A percentile compares a stretch with the other conserved stretches of the same genome.
These are phyloP conservation scores for Danaus melanippus DNA, from an alignment of 1,140 invertebrate genomes.

Conservation along the genomic window DNA sequence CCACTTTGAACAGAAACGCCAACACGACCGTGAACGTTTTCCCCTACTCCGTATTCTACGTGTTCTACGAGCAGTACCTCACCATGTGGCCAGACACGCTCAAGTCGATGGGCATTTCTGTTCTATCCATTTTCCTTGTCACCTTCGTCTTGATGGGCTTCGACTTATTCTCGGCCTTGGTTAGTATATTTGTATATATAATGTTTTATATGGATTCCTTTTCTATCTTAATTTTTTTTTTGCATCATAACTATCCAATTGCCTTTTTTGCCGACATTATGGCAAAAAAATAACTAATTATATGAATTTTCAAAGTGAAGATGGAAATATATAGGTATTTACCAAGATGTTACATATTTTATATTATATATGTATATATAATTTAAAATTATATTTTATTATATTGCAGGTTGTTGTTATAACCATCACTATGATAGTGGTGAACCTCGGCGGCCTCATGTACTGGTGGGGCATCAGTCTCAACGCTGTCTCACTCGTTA, in stretches of 20 bases:
- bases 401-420: conserved; percentile 81
- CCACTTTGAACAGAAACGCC: conserved; percentile 79
- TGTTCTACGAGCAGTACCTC: conserved; percentile 99
- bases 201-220: neutral
- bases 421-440: conserved; percentile 94
- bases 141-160: conserved; percentile 95
- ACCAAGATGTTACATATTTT: too few relatives aligned
- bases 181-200: conserved; percentile 28
- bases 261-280: too few relatives aligned
- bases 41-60: conserved; percentile 98
- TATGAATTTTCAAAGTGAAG: too few relatives aligned
- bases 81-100: conserved; percentile 95
- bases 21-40: conserved; percentile 86
- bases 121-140: conserved; percentile 93
- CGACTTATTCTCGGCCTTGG: conserved; percentile 87
- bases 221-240: too few relatives aligned
- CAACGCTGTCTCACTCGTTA: conserved; percentile 98
- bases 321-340: too few relatives aligned
- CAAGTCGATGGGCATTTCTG: conserved; percentile 88
- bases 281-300: too few relatives aligned
- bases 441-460: conserved; percentile 96
- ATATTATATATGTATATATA: too few relatives aligned
- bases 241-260: neutral
- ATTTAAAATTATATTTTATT: too few relatives aligned
- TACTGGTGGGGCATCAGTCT: conserved; percentile 96